Percentiles rank a stretch among this genome's conserved stretches.
phyloP scores from a whole-genome alignment of 2,797 vertebrate species.

The Valencia hispanica region DNA sequence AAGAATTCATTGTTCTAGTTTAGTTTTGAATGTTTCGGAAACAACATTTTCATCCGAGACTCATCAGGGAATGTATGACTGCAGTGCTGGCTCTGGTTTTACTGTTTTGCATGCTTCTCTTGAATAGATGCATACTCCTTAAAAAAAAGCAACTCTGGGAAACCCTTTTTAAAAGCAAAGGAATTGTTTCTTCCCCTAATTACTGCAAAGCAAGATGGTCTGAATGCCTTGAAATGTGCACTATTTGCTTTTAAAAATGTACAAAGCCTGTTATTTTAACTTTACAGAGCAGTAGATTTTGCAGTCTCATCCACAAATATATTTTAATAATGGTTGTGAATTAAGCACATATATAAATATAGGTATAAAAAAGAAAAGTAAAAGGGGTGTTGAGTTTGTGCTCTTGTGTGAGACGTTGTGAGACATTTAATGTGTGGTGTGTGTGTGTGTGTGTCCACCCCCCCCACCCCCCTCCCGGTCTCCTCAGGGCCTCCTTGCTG shows the following conservation, averaged over 20 bases:
- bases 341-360: constrained; percentile 51
- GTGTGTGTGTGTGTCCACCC: too few species aligned
- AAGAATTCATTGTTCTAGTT: constrained; percentile 21
- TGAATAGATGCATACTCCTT: constrained; percentile 55
- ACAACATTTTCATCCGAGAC: constrained; percentile 19
- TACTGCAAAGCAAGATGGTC: constrained; percentile 79
- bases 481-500: constrained; percentile 52
- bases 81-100: constrained; percentile 54
- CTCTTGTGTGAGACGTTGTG: constrained; percentile 42
- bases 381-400: constrained; percentile 55
- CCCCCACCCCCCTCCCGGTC: constrained; percentile 51
- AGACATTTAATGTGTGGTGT: constrained; percentile 62
- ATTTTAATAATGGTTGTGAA: constrained; percentile 80
- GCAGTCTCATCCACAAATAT: constrained; percentile 73
- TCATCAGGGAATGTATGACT: constrained; percentile 69
- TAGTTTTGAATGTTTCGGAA: constrained; percentile 10
- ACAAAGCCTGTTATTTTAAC: constrained; percentile 82
- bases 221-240: constrained; percentile 89
- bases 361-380: not conserved
- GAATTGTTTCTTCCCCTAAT: constrained; percentile 83
- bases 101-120: constrained; percentile 45
- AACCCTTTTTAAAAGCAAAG: constrained; percentile 59
- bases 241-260: constrained; percentile 86
- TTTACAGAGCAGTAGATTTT: constrained; percentile 74
- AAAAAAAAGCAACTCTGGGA: constrained; percentile 47